A percentile compares a stretch with the other conserved stretches of the same genome.
Evolutionary conservation across 2,888 invertebrate genomes (phyloP).

Genomic region (Archips crataeganus): DNA sequence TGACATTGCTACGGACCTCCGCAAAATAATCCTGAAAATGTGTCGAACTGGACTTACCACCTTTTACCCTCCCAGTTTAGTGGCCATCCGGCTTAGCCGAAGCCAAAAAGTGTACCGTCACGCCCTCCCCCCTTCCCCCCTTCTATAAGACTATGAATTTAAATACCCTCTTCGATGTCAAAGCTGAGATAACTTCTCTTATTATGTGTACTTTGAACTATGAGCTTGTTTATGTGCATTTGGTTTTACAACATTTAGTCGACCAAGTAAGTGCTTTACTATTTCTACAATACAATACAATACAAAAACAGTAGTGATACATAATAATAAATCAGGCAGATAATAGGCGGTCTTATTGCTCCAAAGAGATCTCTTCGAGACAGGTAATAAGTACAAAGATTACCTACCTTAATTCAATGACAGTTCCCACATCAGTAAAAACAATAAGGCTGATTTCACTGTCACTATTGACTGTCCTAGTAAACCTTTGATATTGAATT

Average conservation of each 20-base stretch:
- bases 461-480: no score
- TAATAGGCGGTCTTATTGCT: no score
- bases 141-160: constrained; percentile 86
- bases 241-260: background rate
- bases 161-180: constrained; percentile 85
- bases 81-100: constrained; percentile 83
- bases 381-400: no score
- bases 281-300: no score
- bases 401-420: no score
- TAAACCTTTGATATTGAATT: no score
- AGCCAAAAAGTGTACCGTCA: constrained; percentile 86
- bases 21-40: background rate
- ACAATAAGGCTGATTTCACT: no score
- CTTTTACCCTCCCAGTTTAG: constrained; percentile 52
- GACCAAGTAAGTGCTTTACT: background rate
- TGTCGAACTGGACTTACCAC: constrained; percentile 50
- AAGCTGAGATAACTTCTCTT: constrained; percentile 56
- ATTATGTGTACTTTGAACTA: constrained; percentile 19
- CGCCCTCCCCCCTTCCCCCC: constrained; percentile 68
- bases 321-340: no score
- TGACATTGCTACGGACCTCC: no score
- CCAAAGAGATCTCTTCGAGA: no score
- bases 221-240: constrained; percentile 6
- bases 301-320: no score
- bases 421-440: no score